Base-by-base conservation (phyloP, 1,140 invertebrate species). In the Cylas formicarius region DNA sequence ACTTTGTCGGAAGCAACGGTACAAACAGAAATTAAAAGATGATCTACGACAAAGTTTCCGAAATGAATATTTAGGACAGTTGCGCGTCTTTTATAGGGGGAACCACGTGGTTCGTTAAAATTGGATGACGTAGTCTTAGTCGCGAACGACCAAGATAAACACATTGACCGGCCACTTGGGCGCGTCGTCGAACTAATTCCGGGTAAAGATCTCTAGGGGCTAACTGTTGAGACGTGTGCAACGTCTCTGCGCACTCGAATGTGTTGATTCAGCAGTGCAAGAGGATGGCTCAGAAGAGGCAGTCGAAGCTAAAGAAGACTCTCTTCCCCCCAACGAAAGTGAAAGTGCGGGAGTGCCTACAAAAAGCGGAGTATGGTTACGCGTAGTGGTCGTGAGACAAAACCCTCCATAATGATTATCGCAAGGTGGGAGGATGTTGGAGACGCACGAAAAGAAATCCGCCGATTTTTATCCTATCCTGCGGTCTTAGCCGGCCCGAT, bases 51-150 rank as follows among this genome's bases (percentile, higher is more conserved):
- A 14, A 5, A 41, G 49, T 19, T 52, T 48, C 19, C 37, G 49
- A n/a, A 34, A 24, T 19, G 37, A 48, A 23, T 52, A 52, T 47
- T 31, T 43, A 20, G 49, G 49, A 48, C 49, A 52, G 22, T 27
- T 48, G 19, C n/a, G 20, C 19, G 8, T 18, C 17, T 41, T 13
- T 13, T 41, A 9, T 3, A 16, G 14, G 27, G 27, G 20, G 32
- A 20, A 17, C 8, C 14, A 9, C 24, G 16, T 19, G 8, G 27
- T n/a, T 20, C 11, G 22, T 42, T 47, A 14, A 23, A 28, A 9
- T 3, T 47, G 18, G 44, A 23, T n/a, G 37, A 51, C 10, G 16
- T 51, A 3, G 47, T 49, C 13, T 21, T 49, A 6, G 26, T 49
- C n/a, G 44, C 44, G 9, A 47, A 35, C 22, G 49, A 51, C 27